Conservation (phyloP, 2,113 vertebrate species). For the Eulacestoma nigropectus region DNA sequence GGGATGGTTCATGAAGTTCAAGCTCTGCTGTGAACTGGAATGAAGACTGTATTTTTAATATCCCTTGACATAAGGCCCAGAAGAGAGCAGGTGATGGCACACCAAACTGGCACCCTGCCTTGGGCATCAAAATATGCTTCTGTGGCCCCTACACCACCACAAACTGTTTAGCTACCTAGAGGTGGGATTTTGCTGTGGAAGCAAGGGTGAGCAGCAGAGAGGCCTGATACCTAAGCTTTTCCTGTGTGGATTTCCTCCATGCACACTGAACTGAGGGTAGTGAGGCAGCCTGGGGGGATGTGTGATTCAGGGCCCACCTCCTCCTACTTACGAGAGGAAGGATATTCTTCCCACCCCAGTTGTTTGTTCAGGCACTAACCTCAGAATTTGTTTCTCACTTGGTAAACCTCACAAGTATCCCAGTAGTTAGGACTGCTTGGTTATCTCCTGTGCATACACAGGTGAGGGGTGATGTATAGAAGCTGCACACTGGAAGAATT, state of each 20-base stretch:
- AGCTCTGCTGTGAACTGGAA: not conserved
- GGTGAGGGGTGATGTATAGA: not conserved
- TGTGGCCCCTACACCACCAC: not conserved
- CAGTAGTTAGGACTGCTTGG: not conserved
- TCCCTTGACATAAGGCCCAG: not conserved
- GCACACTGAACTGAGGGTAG: rapidly evolving
- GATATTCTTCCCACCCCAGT: not conserved
- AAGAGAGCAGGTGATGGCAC: not conserved
- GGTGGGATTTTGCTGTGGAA: not conserved
- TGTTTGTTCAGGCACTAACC: not conserved
- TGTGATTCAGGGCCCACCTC: not conserved
- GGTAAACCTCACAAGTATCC: not conserved
- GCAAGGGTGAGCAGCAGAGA: not conserved
- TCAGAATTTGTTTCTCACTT: not conserved
- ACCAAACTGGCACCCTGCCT: not conserved
- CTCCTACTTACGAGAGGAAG: not conserved
- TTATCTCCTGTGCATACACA: not conserved
- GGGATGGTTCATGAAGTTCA: not conserved
- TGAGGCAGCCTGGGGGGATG: not conserved
- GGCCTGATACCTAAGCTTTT: not conserved
- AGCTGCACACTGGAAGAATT: not conserved
- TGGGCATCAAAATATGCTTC: not conserved
- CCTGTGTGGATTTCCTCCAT: rapidly evolving
- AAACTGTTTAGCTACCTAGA: not conserved
- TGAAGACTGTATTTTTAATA: not conserved